phyloP scores from a whole-genome alignment of 2,797 vertebrate genomes.

The Leucoraja ocellata region DNA sequence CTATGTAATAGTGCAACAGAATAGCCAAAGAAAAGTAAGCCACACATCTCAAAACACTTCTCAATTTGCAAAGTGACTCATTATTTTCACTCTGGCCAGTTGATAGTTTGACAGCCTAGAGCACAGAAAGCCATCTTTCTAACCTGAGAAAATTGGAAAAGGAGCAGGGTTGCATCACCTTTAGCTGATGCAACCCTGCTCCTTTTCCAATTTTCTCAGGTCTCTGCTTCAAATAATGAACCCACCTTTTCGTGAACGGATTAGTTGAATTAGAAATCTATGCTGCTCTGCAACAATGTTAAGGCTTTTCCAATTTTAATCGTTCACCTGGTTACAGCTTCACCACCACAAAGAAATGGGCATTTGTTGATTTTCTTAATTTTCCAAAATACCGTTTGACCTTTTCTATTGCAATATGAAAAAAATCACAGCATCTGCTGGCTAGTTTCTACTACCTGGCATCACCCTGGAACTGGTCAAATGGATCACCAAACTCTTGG shows the following conservation, averaged over 20 bases:
- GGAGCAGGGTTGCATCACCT: too few species aligned
- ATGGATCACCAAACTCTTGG: too few species aligned
- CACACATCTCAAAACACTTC: not conserved
- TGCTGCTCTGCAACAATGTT: not conserved
- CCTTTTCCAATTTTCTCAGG: not conserved
- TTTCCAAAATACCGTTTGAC: not conserved
- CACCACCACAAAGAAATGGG: not conserved
- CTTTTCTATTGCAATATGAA: not conserved
- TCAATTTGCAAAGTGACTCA: not conserved
- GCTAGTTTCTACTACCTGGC: not conserved
- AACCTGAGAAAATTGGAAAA: too few species aligned
- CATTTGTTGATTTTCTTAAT: not conserved
- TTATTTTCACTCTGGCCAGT: not conserved
- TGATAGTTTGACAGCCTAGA: not conserved
- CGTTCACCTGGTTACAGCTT: not conserved
- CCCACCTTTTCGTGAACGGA: not conserved
- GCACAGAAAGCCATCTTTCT: not conserved
- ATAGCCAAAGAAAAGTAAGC: not conserved
- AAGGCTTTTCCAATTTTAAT: too few species aligned
- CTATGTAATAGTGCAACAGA: not conserved
- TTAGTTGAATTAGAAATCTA: not conserved
- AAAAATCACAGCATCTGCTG: not conserved
- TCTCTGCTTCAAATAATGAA: not conserved
- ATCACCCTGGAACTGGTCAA: not conserved
- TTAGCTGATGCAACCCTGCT: not conserved